phyloP scores from a whole-genome alignment of 2,797 vertebrate species.

The Bufotes viridis region DNA sequence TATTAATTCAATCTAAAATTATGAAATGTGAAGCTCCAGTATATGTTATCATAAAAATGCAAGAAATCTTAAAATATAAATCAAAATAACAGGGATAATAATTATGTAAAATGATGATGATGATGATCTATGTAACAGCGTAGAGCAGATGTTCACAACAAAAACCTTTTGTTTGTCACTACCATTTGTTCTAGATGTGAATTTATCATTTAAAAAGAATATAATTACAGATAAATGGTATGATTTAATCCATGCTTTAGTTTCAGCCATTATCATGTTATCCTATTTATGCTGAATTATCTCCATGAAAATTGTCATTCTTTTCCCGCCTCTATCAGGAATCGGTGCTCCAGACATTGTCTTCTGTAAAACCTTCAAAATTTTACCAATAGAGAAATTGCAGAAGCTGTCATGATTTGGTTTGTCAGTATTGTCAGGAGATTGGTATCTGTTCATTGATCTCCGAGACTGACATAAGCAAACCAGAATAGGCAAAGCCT shows the following conservation, averaged over 20 bases:
- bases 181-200: background rate
- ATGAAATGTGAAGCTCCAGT: background rate
- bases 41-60: background rate
- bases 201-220: background rate
- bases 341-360: background rate
- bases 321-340: background rate
- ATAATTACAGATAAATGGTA: background rate
- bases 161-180: background rate
- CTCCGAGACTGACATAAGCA: background rate
- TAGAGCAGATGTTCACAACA: background rate
- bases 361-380: background rate
- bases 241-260: background rate
- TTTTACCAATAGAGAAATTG: conserved; percentile 1
- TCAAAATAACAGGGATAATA: background rate
- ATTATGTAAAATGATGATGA: background rate
- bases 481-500: background rate
- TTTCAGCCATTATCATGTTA: background rate
- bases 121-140: background rate
- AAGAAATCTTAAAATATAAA: background rate
- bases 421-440: background rate
- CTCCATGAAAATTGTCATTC: background rate
- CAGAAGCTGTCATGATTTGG: background rate
- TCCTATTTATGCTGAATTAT: background rate
- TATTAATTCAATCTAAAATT: background rate
- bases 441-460: background rate